Base-by-base conservation (phyloP, 2,888 invertebrate species). In the Nezara viridula region DNA sequence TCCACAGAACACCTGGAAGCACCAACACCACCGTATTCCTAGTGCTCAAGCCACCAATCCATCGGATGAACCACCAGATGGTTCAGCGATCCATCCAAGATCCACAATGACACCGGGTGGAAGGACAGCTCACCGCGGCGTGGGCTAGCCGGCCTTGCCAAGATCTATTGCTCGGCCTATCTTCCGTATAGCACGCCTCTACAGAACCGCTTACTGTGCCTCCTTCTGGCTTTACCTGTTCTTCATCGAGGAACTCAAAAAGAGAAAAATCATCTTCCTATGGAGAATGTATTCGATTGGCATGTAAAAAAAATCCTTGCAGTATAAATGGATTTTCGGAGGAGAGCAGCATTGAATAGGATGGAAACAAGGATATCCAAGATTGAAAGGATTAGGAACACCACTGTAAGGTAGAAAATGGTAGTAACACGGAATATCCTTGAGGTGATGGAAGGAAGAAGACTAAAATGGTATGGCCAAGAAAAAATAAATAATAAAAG, bases 181-280 rank as follows among this genome's bases (percentile, higher is more conserved):
- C 81, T 81, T 81, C 81, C 81, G 81, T 81, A 81, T 81, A 32
- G 44, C 81, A 81, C 44, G 44, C 81, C 21, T 24, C 37, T n/a
- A 66, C 73, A 21, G 4, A 3, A 3, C 37, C 21, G 37, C 21
- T 73, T 9, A 73, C 37, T 40, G 14, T 44, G 0, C 81, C 10
- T n/a, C n/a, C 81, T 40, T 60, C 60, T 60, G 60, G 60, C 27
- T 16, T 60, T 27, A 60, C 60, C 16, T 60, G 5, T 60, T 60
- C 27, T 60, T 55, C n/a, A n/a, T n/a, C 1, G 10, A 10, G 55
- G 2, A 10, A n/a, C n/a, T 60, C n/a, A n/a, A n/a, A n/a, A n/a
- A n/a, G n/a, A n/a, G n/a, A n/a, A n/a, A n/a, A n/a, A n/a, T n/a
- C n/a, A n/a, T n/a, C n/a, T n/a, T n/a, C n/a, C n/a, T n/a, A n/a